Base-by-base conservation (phyloP, 1,140 invertebrate genomes). In the Leptestheria dahalacensis region DNA sequence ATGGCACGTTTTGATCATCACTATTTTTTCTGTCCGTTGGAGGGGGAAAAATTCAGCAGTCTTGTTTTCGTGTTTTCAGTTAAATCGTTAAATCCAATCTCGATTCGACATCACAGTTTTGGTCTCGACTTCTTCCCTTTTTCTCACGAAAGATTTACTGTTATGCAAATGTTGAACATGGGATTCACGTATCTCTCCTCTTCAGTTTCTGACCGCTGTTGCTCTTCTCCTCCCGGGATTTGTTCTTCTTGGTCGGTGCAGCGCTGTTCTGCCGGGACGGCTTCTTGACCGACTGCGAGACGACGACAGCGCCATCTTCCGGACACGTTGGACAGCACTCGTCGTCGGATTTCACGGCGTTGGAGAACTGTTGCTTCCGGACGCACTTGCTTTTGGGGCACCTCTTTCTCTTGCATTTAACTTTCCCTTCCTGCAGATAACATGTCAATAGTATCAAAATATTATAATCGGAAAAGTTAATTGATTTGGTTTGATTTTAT, bases 381-480 rank as follows among this genome's bases (percentile, higher is more conserved):
- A 60, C 58, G 21, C 66, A 64, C 41, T 66, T 65, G 59, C 29
- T 78, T 49, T 79, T 78, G 12, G 82, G 79, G 72, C 87, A 91
- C n/a, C 81, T 78, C 64, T 85, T 85, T 60, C 85, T 75, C 61
- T 83, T 80, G 68, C 88, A 91, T 63, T 78, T 83, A 48, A 85
- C 80, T 66, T 79, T 79, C 50, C 85, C 84, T 68, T 89, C 86
- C 88, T 91, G 72, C 49, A 61, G 21, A 64, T 52, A 2, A 49
- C 61, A 60, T 6, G 11, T n/a, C 46, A 47, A 56, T 18, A 64
- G 33, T 23, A 52, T 15, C 46, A 21, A 23, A 54, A 54, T 54
- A 54, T 4, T 24, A 21, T 20, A 18, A 15, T 9, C 48, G 48
- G 18, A 49, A 46, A 48, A 41, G 9, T 23, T 6, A 41, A 51